Base-by-base conservation (phyloP, 2,888 invertebrate species). In the Harpagoxenus sublaevis region DNA sequence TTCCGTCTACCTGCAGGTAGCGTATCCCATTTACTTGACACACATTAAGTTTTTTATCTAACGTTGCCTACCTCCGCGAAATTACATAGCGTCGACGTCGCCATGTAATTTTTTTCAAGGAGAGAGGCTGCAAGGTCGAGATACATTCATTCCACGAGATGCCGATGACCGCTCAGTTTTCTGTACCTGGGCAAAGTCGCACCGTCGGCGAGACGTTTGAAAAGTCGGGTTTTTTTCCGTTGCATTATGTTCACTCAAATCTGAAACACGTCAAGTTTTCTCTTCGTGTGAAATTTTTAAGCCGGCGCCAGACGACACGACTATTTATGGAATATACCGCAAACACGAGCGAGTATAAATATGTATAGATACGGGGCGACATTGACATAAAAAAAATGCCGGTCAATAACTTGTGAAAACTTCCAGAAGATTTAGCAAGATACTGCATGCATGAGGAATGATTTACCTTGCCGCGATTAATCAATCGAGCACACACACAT, bases 21-120 rank as follows among this genome's bases (percentile, higher is more conserved):
- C 4, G 9, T 48, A 51, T 39, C 39, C 42, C 18, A 77, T 42
- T 68, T 55, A 68, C 28, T 78, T 68, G 78, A 53, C 53, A 55
- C 12, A 66, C 42, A 66, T 77, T 51, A 77, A 35, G 35, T 74
- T 74, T 75, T 75, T 60, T 74, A 48, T 65, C 35, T 65, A 77
- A 66, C 39, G 48, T 51, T n/a, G 31, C 12, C 74, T 35, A 63
- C 57, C 57, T 60, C n/a, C 60, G 18, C 28, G 18, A 62, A 77
- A 65, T 77, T 65, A 51, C 15, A 31, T 8, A 2, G 31, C 15
- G 28, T 62, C 31, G 48, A 31, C 48, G 18, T 51, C 18, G 10
- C 10, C 10, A 3, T 60, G 23, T 5, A 48, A 60, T 77, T 39
- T 75, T 51, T 75, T 48, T 48, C 75, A 75, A 75, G 75, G 65